Evolutionary conservation across 2,888 invertebrate species (phyloP).

Genomic region (Drosophila emarginata): DNA sequence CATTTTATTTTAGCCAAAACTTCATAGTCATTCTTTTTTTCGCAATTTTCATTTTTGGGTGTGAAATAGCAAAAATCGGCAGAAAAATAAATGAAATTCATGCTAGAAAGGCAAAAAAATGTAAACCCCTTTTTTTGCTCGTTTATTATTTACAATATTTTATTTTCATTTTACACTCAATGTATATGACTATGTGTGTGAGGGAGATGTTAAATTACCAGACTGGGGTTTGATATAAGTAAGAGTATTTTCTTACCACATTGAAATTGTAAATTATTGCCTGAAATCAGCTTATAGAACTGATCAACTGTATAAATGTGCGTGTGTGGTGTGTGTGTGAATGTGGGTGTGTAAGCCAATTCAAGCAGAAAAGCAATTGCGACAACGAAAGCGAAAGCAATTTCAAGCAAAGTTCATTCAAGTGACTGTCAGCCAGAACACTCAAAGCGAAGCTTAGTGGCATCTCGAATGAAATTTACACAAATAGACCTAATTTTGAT

Average conservation of each 20-base stretch:
- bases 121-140: slow-evolving; percentile 6
- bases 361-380: background rate
- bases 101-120: slow-evolving; percentile 18
- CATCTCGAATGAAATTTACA: slow-evolving; percentile 37
- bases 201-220: background rate
- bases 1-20: slow-evolving; percentile 29
- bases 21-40: slow-evolving; percentile 23
- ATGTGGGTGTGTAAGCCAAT: background rate
- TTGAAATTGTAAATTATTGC: slow-evolving; percentile 51
- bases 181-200: slow-evolving; percentile 17
- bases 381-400: slow-evolving; percentile 12
- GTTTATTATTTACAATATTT: slow-evolving; percentile 46
- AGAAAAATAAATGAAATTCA: slow-evolving; percentile 41
- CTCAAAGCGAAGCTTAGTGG: slow-evolving; percentile 15
- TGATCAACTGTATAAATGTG: slow-evolving; percentile 2
- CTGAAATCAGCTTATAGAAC: slow-evolving; percentile 13
- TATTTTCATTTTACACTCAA: slow-evolving; percentile 18
- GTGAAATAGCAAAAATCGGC: slow-evolving; percentile 44
- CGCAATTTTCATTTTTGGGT: slow-evolving; percentile 28
- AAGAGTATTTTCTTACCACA: slow-evolving; percentile 34
- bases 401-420: slow-evolving; percentile 22
- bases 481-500: slow-evolving; percentile 37
- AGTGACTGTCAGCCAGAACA: slow-evolving; percentile 7
- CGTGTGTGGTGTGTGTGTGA: background rate
- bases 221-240: slow-evolving; percentile 16